These are phyloP conservation scores for Ormyrus labotus DNA, from an alignment of 2,888 invertebrate species.

Conservation along the genomic window DNA sequence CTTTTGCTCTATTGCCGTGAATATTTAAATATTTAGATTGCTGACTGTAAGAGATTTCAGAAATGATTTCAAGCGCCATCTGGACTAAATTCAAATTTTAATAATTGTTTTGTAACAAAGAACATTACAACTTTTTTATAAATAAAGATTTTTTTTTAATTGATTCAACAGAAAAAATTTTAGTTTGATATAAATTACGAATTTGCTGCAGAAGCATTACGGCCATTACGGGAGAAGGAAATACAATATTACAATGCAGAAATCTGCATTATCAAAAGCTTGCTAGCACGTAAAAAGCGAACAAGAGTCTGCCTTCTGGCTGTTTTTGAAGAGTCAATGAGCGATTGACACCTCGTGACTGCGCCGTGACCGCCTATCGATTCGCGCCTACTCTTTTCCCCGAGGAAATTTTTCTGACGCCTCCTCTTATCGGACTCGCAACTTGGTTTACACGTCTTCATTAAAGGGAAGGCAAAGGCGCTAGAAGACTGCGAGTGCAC, in stretches of 20 bases:
- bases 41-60: not conserved
- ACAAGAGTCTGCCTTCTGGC: not conserved
- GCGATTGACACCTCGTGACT: conserved; percentile 52
- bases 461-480: not conserved
- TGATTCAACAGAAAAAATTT: too few species aligned
- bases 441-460: not conserved
- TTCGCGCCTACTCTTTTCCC: conserved; percentile 34
- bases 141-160: too few species aligned
- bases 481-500: not conserved
- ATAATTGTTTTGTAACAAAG: too few species aligned
- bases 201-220: not conserved
- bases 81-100: conserved; percentile 5
- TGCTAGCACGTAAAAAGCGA: not conserved
- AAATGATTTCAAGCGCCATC: conserved; percentile 8
- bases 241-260: not conserved
- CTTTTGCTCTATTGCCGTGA: not conserved
- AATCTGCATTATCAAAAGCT: conserved; percentile 1
- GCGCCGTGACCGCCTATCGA: conserved; percentile 54
- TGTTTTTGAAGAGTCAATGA: conserved; percentile 15
- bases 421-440: conserved; percentile 34
- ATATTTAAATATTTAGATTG: not conserved
- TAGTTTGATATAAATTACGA: too few species aligned
- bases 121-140: too few species aligned
- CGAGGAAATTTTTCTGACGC: conserved; percentile 41
- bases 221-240: not conserved